phyloP scores from a whole-genome alignment of 2,797 vertebrate genomes.

The Acridotheres tristis region DNA sequence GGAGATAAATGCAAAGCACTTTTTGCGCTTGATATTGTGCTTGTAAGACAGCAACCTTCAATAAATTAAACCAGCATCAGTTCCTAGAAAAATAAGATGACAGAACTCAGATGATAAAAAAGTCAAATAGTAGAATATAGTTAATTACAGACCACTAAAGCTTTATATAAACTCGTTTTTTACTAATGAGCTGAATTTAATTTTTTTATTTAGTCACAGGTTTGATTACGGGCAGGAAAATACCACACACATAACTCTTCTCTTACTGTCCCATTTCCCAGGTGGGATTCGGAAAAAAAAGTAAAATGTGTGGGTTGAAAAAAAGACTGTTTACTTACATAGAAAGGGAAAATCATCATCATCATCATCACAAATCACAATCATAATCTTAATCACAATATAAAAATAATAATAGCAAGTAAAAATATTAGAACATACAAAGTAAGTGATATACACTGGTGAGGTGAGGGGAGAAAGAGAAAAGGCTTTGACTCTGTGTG shows the following conservation, averaged over 20 bases:
- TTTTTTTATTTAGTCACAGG: not conserved
- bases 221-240: not conserved
- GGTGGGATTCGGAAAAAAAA: not conserved
- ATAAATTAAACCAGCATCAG: not conserved
- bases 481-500: not conserved
- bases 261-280: not conserved
- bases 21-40: not conserved
- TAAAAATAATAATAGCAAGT: not conserved
- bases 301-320: not conserved
- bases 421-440: not conserved
- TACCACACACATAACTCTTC: not conserved
- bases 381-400: too few relatives aligned
- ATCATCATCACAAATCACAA: too few relatives aligned
- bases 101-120: not conserved
- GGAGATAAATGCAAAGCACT: not conserved
- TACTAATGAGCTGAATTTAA: not conserved
- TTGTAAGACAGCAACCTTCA: not conserved
- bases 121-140: not conserved
- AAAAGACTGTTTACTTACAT: not conserved
- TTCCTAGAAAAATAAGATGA: not conserved
- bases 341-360: too few relatives aligned
- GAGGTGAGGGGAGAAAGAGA: not conserved
- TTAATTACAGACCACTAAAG: not conserved
- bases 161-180: not conserved
- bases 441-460: not conserved